Base-by-base conservation (phyloP, 2,797 vertebrate species). In the Enteromius trimaculatus region DNA sequence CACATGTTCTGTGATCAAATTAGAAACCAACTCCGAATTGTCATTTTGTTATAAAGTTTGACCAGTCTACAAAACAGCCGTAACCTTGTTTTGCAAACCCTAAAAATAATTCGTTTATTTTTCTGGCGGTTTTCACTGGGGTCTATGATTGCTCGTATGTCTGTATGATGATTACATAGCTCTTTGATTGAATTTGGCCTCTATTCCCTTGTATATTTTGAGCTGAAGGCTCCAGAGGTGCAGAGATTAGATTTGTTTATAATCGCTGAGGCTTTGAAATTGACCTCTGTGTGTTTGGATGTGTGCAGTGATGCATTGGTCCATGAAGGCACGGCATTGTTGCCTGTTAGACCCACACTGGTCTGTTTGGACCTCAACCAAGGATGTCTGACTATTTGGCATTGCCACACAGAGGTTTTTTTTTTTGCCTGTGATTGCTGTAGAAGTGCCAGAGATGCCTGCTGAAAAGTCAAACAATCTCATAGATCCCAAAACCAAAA, bases 211-310 rank as follows among this genome's bases (percentile, higher is more conserved):
- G 79, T 86, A 65, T 84, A 65, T 79, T 64, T 80, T 85, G 11
- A 65, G 47, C 47, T 65, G 49, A 70, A 88, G 80, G 49, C 83
- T 85, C 80, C 83, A 86, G 81, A 85, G 86, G 81, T 87, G 84
- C 82, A 60, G 81, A 84, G 87, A 82, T 87, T 84, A 88, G 82
- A 86, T 82, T 86, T 86, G 86, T 88, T 87, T 88, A 83, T 82
- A 81, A 78, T 84, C 64, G 39, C 77, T 26, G 84, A 81, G 88
- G 53, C 84, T 88, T 88, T 87, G 81, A 87, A 84, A 82, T 85
- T 87, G 88, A 88, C 86, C 87, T 87, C 84, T 86, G 71, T 69
- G 60, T 80, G 79, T 86, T 88, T 89, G 84, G 77, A 82, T 79
- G 81, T 87, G 86, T 87, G 84, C 83, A 66, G 60, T 44, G 78